Evolutionary conservation across 2,888 invertebrate species (phyloP).

Genomic region (Eristalis intricaria): DNA sequence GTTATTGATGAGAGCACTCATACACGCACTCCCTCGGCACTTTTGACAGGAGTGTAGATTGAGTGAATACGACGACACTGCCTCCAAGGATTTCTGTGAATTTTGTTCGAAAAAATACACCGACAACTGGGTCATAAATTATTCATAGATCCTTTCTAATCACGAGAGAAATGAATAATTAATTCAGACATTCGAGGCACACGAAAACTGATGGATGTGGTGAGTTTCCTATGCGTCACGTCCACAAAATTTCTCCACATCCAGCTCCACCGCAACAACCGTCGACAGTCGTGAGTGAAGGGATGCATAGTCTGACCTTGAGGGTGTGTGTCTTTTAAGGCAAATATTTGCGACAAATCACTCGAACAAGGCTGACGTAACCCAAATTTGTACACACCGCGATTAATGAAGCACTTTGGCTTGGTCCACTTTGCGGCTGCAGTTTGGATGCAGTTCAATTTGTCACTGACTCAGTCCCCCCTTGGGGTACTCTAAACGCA

Average conservation of each 20-base stretch:
- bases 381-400: background rate
- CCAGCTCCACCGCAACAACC: background rate
- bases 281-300: background rate
- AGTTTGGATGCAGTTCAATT: background rate
- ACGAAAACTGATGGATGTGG: background rate
- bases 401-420: background rate
- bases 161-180: background rate
- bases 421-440: background rate
- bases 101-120: background rate
- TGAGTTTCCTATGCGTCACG: background rate
- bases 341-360: background rate
- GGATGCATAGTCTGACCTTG: background rate
- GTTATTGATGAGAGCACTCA: too few species aligned
- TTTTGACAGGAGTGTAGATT: background rate
- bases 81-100: background rate
- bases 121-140: background rate
- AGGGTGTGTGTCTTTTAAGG: background rate
- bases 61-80: background rate
- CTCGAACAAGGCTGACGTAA: background rate
- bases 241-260: background rate
- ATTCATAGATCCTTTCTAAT: background rate
- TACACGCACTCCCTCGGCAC: background rate
- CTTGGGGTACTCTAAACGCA: background rate
- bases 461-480: background rate
- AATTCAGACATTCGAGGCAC: background rate